These are phyloP conservation scores for Nephrotoma guestfalica DNA, from an alignment of 2,888 invertebrate genomes.

Conservation along the genomic window DNA sequence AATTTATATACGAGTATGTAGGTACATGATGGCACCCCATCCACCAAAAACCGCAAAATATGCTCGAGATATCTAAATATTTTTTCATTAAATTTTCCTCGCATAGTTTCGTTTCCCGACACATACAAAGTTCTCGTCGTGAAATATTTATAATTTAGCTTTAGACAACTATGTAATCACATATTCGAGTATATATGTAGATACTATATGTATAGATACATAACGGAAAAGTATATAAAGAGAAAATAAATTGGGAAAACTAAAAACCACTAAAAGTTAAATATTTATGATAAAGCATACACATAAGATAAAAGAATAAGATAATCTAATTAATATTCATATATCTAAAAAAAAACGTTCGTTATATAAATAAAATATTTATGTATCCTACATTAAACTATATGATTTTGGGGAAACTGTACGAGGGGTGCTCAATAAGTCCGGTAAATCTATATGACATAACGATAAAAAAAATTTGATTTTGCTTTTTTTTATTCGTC, in stretches of 20 bases:
- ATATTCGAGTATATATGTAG: background rate
- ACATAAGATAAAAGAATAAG: background rate
- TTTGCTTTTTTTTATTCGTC: too few species aligned
- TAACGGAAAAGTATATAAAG: background rate
- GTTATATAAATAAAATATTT: background rate
- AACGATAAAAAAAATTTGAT: too few species aligned
- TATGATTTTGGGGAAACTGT: too few species aligned
- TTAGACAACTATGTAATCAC: background rate
- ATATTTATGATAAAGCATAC: background rate
- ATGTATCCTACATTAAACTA: background rate
- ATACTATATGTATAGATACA: background rate
- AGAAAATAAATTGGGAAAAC: background rate
- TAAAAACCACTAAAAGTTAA: background rate
- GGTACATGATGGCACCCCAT: too few species aligned
- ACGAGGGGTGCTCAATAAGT: too few species aligned
- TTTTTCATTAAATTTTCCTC: too few species aligned
- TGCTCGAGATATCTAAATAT: too few species aligned
- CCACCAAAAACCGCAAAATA: too few species aligned
- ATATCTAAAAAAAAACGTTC: background rate
- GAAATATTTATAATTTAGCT: background rate
- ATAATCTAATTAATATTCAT: background rate
- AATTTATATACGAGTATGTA: too few species aligned
- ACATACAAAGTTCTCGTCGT: too few species aligned
- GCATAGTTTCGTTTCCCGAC: too few species aligned
- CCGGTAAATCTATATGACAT: too few species aligned